Percentiles rank a stretch among this genome's conserved stretches.
phyloP scores from a whole-genome alignment of 2,888 invertebrate species.

The Emmelina monodactyla region DNA sequence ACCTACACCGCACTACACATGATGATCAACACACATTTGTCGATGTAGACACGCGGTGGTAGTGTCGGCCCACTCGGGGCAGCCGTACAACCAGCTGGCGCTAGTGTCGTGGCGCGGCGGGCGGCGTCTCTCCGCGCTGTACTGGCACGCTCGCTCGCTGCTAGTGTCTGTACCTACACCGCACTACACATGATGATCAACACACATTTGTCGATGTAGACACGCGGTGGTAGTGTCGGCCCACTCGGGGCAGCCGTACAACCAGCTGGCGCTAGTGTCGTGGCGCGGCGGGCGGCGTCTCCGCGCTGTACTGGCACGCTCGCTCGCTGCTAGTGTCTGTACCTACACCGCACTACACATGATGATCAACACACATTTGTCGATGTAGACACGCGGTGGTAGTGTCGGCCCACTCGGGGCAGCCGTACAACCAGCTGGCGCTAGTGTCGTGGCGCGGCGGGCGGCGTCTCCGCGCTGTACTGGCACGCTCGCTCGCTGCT shows the following conservation, averaged over 20 bases:
- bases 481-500: neutral
- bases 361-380: too few relatives aligned
- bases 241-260: neutral
- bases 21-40: too few relatives aligned
- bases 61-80: too few relatives aligned
- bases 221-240: too few relatives aligned
- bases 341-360: neutral
- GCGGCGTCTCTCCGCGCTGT: conserved; percentile 10
- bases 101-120: neutral
- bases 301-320: neutral
- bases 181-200: too few relatives aligned
- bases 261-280: neutral
- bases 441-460: neutral
- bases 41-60: too few relatives aligned
- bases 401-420: too few relatives aligned
- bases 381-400: too few relatives aligned
- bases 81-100: neutral
- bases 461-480: too few relatives aligned
- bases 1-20: neutral
- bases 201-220: too few relatives aligned
- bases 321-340: neutral
- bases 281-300: too few relatives aligned
- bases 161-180: neutral
- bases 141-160: neutral
- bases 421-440: neutral